Base-by-base conservation (phyloP, 2,888 invertebrate species). In the Neoascia interrupta region DNA sequence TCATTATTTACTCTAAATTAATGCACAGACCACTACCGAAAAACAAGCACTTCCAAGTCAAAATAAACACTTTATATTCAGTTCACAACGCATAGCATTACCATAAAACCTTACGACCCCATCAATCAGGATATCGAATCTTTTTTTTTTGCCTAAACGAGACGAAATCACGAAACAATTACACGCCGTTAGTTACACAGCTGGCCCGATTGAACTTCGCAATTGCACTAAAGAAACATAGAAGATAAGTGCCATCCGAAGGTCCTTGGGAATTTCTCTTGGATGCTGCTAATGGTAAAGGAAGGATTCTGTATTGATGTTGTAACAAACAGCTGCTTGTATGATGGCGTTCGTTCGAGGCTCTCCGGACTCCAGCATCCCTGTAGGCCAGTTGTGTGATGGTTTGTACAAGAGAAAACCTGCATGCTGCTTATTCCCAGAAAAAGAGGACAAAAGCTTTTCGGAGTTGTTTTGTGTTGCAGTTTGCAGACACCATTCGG, bases 221-320 rank as follows among this genome's bases (percentile, higher is more conserved):
- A 79, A 66, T 61, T 79, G 60, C 79, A 79, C 79, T 79, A 73
- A 79, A 79, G 79, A 73, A 68, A 37, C 73, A 66, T 66, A 61
- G 60, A 61, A 61, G 51, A 68, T 68, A 73, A 79, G 79, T 79
- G 43, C 60, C 66, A 53, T 70, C 61, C 54, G 60, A 49, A 49
- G 60, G 66, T 68, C 51, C 61, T 79, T 73, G 49, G 61, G 66
- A 54, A n/a, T n/a, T 73, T 54, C 47, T 53, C 56, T 79, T 49
- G 72, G 73, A 61, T 66, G 73, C 47, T 79, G 66, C 51, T 79
- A 41, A 51, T 28, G 43, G 54, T 43, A 39, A n/a, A 41, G 19
- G 19, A 3, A 28, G 31, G 36, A 31, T 49, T 43, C 60, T 68
- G 47, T 66, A 45, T 31, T 18, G 56, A 60, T 72, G 72, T 72